A percentile compares a stretch with the other conserved stretches of the same genome.
Evolutionary conservation across 1,140 invertebrate genomes (phyloP).

Genomic region (Aphidius ervi): DNA sequence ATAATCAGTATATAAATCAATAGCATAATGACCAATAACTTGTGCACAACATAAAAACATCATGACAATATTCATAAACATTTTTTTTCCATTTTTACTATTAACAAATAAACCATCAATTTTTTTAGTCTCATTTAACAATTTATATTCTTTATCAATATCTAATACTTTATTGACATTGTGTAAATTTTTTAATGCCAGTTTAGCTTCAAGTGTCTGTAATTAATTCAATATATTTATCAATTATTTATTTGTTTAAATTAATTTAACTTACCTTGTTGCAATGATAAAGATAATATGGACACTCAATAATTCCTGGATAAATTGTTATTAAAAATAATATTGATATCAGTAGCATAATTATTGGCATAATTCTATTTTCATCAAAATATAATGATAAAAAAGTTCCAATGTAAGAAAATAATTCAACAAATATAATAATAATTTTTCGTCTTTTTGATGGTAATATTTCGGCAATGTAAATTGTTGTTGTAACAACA

Average conservation of each 20-base stretch:
- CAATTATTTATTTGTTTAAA: not conserved
- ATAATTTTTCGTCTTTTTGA: constrained; percentile 18
- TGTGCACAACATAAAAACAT: constrained; percentile 26
- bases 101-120: constrained; percentile 16
- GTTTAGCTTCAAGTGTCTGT: constrained; percentile 27
- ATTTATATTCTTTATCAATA: constrained; percentile 26
- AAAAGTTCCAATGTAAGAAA: constrained; percentile 23
- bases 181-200: constrained; percentile 24
- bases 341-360: constrained; percentile 12
- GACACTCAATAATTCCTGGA: constrained; percentile 29
- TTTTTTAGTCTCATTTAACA: constrained; percentile 10
- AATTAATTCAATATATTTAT: constrained; percentile 1
- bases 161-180: constrained; percentile 21
- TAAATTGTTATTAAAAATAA: constrained; percentile 21
- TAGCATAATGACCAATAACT: constrained; percentile 25
- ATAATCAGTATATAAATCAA: constrained; percentile 19
- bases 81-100: not conserved
- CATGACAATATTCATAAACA: not conserved
- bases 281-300: constrained; percentile 25
- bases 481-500: constrained; percentile 24
- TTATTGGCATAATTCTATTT: constrained; percentile 5
- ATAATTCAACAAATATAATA: constrained; percentile 19
- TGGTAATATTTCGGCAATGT: constrained; percentile 25
- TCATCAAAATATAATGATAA: constrained; percentile 18
- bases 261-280: constrained; percentile 23